Evolutionary conservation across 2,888 invertebrate genomes (phyloP).

Genomic region (Carcina quercana): DNA sequence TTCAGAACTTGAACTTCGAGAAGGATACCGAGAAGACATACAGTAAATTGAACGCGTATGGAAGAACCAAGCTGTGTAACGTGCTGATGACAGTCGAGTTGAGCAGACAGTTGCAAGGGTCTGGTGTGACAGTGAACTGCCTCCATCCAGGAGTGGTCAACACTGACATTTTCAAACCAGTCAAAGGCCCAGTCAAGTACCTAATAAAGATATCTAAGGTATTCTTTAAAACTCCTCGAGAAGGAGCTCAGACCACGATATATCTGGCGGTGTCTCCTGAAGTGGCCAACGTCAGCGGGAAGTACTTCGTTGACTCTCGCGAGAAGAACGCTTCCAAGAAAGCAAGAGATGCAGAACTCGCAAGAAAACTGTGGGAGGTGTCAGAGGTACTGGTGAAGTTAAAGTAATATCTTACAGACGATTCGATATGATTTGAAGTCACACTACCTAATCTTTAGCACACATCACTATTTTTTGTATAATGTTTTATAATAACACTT

Average conservation of each 20-base stretch:
- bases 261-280: slow-evolving; percentile 58
- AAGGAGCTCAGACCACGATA: slow-evolving; percentile 54
- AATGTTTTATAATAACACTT: too few species aligned
- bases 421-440: too few species aligned
- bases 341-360: slow-evolving; percentile 55
- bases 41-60: slow-evolving; percentile 21
- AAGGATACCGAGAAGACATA: slow-evolving; percentile 6
- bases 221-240: slow-evolving; percentile 23
- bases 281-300: slow-evolving; percentile 67
- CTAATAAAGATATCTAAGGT: slow-evolving; percentile 4
- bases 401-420: too few species aligned
- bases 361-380: slow-evolving; percentile 74
- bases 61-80: slow-evolving; percentile 72
- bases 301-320: slow-evolving; percentile 72
- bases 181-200: background rate
- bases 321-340: slow-evolving; percentile 40
- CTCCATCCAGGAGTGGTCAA: slow-evolving; percentile 88
- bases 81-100: slow-evolving; percentile 83
- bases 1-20: slow-evolving; percentile 46
- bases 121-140: slow-evolving; percentile 83
- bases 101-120: slow-evolving; percentile 77
- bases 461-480: too few species aligned
- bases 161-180: slow-evolving; percentile 33
- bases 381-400: slow-evolving; percentile 61
- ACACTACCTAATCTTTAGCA: too few species aligned